phyloP scores from a whole-genome alignment of 2,888 invertebrate genomes.

The Drosophila dives region DNA sequence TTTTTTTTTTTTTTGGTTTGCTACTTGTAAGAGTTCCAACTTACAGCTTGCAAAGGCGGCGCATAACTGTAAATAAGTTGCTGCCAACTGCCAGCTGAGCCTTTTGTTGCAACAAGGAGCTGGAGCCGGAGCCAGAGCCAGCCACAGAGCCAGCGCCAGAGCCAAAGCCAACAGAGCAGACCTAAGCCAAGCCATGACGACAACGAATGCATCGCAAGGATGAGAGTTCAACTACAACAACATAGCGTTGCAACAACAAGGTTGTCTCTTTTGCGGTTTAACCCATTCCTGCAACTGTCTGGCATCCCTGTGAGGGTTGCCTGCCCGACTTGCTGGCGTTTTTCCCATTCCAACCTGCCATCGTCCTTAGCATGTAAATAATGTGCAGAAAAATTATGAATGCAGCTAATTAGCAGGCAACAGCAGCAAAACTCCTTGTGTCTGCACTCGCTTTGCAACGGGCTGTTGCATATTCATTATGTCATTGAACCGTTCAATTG shows the following conservation, averaged over 20 bases:
- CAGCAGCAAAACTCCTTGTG: slow-evolving; percentile 6
- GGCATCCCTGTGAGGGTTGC: slow-evolving; percentile 13
- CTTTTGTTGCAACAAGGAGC: slow-evolving; percentile 45
- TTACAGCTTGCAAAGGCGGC: slow-evolving; percentile 65
- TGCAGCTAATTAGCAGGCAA: slow-evolving; percentile 77
- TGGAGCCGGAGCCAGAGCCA: not conserved
- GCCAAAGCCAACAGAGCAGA: not conserved
- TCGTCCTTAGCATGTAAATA: slow-evolving; percentile 77
- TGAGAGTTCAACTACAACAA: not conserved
- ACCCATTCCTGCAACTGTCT: slow-evolving; percentile 34
- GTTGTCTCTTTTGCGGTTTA: slow-evolving; percentile 44
- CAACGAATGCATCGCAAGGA: slow-evolving; percentile 6
- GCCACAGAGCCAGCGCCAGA: not conserved
- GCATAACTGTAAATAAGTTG: slow-evolving; percentile 73
- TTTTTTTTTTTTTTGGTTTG: slow-evolving; percentile 29
- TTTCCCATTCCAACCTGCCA: slow-evolving; percentile 26
- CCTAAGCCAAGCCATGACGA: slow-evolving; percentile 44
- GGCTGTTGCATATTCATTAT: slow-evolving; percentile 80
- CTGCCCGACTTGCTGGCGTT: slow-evolving; percentile 2
- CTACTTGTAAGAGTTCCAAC: slow-evolving; percentile 72
- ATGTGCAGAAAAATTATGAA: slow-evolving; percentile 79
- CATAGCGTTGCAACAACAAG: slow-evolving; percentile 3
- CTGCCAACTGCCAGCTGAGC: slow-evolving; percentile 35
- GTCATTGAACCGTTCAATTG: slow-evolving; percentile 82
- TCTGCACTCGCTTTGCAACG: slow-evolving; percentile 32